A percentile compares a stretch with the other conserved stretches of the same genome.
These are phyloP conservation scores for Styela plicata DNA, from an alignment of 23 tunicate species.

Conservation along the genomic window DNA sequence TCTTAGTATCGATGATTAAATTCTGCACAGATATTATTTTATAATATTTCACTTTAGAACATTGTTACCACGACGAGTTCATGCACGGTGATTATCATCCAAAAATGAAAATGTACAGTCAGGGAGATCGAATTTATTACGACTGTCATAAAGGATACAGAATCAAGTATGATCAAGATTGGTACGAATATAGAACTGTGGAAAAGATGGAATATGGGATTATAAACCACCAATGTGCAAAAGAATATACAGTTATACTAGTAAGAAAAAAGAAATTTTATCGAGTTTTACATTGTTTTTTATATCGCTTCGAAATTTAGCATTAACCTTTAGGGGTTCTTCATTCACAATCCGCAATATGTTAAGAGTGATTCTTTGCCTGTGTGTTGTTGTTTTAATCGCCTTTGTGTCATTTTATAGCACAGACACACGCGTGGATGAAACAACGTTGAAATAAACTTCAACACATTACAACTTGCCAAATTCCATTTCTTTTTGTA, in stretches of 20 bases:
- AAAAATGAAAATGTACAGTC: constrained; percentile 4
- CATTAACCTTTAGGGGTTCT: no score
- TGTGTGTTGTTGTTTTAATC: no score
- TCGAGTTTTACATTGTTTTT: no score
- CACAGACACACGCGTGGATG: neutral
- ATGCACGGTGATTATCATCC: constrained; percentile 12
- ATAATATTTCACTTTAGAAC: constrained; percentile 3
- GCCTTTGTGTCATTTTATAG: neutral
- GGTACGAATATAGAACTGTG: constrained; percentile 27
- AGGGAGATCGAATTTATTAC: constrained; percentile 19
- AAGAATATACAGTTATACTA: neutral
- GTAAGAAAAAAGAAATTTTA: no score
- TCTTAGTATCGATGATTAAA: no score
- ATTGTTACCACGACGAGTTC: constrained; percentile 4
- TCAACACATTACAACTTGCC: no score
- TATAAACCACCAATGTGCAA: constrained; percentile 23
- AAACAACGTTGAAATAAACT: neutral
- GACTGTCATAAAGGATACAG: constrained; percentile 14
- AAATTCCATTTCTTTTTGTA: no score
- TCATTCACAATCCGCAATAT: no score
- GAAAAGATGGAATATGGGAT: constrained; percentile 27
- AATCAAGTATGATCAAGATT: neutral
- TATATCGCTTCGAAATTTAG: no score
- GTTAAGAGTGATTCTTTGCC: no score
- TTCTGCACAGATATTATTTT: no score